Evolutionary conservation across 92 coral and sea anemone species (phyloP).

Genomic region (Bergia puertoricense): DNA sequence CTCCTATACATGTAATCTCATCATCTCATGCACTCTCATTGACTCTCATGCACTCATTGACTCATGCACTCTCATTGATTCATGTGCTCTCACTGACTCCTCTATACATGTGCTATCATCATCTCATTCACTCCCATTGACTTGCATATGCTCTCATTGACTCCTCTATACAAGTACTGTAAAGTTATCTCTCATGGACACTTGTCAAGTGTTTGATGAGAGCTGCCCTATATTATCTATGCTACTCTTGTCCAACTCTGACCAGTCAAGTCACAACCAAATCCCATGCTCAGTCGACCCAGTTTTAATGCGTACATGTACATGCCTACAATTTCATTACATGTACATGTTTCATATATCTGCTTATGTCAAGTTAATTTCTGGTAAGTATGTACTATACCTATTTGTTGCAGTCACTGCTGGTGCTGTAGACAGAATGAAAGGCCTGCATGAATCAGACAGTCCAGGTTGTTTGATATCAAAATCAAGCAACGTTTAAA

Average conservation of each 20-base stretch:
- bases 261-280: too few species aligned
- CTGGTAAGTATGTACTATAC: background rate
- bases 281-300: background rate
- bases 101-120: too few species aligned
- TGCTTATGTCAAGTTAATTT: too few species aligned
- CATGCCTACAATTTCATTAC: background rate
- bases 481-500: background rate
- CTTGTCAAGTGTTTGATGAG: too few species aligned
- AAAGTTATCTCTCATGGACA: background rate
- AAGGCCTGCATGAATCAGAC: background rate
- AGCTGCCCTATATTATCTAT: too few species aligned
- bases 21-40: too few species aligned
- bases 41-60: background rate
- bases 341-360: background rate
- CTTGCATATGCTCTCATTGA: background rate
- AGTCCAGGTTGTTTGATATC: slow-evolving; percentile 15
- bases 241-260: too few species aligned
- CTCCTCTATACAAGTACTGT: background rate
- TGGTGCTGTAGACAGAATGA: background rate
- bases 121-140: background rate
- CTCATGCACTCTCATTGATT: too few species aligned
- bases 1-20: background rate
- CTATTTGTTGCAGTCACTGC: background rate
- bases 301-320: background rate
- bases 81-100: too few species aligned